Evolutionary conservation across 2,888 invertebrate genomes (phyloP), one percentile per base, ranked within the genome.

Genomic region (Nemoura dubitans): DNA sequence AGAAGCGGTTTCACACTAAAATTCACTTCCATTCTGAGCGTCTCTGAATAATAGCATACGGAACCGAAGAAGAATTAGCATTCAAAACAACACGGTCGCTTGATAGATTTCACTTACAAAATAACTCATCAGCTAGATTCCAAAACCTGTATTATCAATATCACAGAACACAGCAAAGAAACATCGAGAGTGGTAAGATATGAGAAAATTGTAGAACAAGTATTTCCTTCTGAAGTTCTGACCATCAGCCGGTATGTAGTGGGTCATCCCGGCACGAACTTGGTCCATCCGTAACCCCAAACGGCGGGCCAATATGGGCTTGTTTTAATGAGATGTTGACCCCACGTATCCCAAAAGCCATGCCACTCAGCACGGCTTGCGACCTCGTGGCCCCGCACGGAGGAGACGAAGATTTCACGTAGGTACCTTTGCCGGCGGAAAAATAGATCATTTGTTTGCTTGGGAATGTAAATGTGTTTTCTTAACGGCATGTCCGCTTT

Each of bases 401-500:
- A 59, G 59, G 16, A 59, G 59, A 21, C 59, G 36, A 59, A 59
- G 14, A 59, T 59, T 59, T 59, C 59, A 59, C 59, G 59, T 59
- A 59, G n/a, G n/a, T n/a, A n/a, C n/a, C 16, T 14, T 21, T 59
- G 3, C 5, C 36, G 16, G 59, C 10, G 21, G 14, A 59, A 59
- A 59, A 59, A 59, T 59, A 59, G 59, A 59, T 59, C 59, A 59
- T 59, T 59, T 59, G 59, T 59, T 59, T 59, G 59, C 59, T 59
- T 59, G 59, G 59, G 59, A 59, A 59, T 59, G 14, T 59, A 21
- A 16, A 59, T 59, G 21, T 59, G 59, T 59, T 59, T 59, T 16
- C 6, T 59, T 59, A 59, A 59, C 59, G 59, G 59, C 14, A 21
- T 14, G 36, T 59, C 21, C 2, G 21, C 3, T n/a, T n/a, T 59